Conservation (phyloP, 2,113 vertebrate species). For the Baryphthengus martii region DNA sequence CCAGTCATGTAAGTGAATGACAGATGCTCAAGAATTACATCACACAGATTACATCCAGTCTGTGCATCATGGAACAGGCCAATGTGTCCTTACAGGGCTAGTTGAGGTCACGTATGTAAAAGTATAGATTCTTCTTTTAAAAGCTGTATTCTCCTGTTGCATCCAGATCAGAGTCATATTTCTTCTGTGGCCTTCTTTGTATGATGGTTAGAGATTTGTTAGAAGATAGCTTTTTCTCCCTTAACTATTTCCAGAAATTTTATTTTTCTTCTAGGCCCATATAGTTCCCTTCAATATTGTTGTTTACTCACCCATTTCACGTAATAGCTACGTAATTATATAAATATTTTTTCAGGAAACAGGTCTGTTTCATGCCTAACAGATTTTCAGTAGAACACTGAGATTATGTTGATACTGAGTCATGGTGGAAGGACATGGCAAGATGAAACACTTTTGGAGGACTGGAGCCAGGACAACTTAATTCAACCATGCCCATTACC, state of each 20-base stretch:
- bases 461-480: neutral
- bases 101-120: neutral
- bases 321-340: neutral
- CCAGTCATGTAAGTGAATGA: neutral
- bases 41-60: neutral
- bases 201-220: neutral
- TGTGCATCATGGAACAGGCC: neutral
- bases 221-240: neutral
- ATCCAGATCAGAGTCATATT: neutral
- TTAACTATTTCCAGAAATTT: neutral
- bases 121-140: neutral
- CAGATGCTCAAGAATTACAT: neutral
- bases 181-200: neutral
- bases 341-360: neutral
- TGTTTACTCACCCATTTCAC: neutral
- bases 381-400: neutral
- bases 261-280: neutral
- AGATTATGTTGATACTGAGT: neutral
- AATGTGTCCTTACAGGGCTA: neutral
- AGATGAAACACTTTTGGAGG: neutral
- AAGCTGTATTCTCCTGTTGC: neutral
- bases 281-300: neutral
- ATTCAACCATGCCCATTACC: neutral
- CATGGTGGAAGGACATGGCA: neutral
- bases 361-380: neutral